These are phyloP conservation scores for Lasioglossum marginatum DNA, from an alignment of 2,888 invertebrate species.

Conservation along the genomic window DNA sequence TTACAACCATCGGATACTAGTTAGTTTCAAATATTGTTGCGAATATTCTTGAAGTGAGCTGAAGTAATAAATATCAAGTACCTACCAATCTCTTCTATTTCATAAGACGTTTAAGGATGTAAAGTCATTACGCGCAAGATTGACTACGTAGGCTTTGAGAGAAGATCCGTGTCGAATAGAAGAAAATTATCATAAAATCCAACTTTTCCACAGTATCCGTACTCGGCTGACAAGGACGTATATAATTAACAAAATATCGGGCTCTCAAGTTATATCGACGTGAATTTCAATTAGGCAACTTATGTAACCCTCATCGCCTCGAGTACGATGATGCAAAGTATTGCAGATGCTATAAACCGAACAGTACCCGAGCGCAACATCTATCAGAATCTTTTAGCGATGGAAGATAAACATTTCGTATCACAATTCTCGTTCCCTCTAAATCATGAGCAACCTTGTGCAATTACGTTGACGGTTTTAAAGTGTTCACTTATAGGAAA, in stretches of 20 bases:
- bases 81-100: background rate
- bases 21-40: background rate
- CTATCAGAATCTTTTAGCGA: background rate
- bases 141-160: background rate
- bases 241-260: slow-evolving; percentile 37
- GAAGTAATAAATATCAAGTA: slow-evolving; percentile 30
- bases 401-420: slow-evolving; percentile 5
- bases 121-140: slow-evolving; percentile 1
- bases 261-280: slow-evolving; percentile 23
- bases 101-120: background rate
- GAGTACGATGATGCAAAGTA: slow-evolving; percentile 67
- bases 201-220: background rate
- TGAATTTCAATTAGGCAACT: slow-evolving; percentile 61
- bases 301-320: slow-evolving; percentile 66
- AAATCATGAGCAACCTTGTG: background rate
- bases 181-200: background rate
- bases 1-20: background rate
- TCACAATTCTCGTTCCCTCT: background rate
- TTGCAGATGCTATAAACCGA: slow-evolving; percentile 22
- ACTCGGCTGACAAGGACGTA: slow-evolving; percentile 1
- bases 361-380: background rate
- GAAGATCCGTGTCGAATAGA: background rate
- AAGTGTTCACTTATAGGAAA: background rate
- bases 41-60: background rate
- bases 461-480: background rate